These are phyloP conservation scores for Trachops cirrhosus DNA, from an alignment of 2,797 vertebrate species.

Conservation along the genomic window DNA sequence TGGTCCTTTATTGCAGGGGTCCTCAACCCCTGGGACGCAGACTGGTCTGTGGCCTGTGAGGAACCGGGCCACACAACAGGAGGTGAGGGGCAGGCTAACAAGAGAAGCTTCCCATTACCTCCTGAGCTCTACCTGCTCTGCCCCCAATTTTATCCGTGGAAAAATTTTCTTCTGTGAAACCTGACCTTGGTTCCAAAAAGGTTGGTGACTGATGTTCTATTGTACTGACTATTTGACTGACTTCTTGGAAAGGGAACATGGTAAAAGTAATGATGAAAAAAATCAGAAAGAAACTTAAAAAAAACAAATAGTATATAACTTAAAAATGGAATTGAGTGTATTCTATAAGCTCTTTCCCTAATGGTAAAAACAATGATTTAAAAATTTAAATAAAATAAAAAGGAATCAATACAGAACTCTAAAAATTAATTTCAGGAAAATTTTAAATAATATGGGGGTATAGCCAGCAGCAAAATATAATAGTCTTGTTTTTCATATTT, in stretches of 20 bases:
- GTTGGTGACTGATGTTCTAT: too few species aligned
- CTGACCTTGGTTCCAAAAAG: too few species aligned
- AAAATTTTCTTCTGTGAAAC: too few species aligned
- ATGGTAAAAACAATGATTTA: neutral
- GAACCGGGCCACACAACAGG: too few species aligned
- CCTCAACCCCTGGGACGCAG: accelerated
- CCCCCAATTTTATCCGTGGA: too few species aligned
- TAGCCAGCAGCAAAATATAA: neutral
- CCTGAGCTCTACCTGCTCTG: too few species aligned
- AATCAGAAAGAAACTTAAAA: neutral
- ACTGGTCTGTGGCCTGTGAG: too few species aligned
- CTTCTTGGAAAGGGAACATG: neutral
- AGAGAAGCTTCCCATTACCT: too few species aligned
- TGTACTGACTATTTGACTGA: neutral
- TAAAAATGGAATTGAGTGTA: neutral
- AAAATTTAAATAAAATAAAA: neutral
- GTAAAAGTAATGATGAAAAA: too few species aligned
- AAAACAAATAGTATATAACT: neutral
- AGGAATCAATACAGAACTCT: neutral
- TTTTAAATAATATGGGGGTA: neutral
- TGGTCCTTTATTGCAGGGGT: too few species aligned
- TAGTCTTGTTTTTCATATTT: neutral
- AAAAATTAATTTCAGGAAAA: neutral
- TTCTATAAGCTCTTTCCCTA: neutral
- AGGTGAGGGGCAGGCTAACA: too few species aligned